These are phyloP conservation scores for Castor canadensis DNA, from an alignment of 2,113 vertebrate genomes.

Conservation along the genomic window DNA sequence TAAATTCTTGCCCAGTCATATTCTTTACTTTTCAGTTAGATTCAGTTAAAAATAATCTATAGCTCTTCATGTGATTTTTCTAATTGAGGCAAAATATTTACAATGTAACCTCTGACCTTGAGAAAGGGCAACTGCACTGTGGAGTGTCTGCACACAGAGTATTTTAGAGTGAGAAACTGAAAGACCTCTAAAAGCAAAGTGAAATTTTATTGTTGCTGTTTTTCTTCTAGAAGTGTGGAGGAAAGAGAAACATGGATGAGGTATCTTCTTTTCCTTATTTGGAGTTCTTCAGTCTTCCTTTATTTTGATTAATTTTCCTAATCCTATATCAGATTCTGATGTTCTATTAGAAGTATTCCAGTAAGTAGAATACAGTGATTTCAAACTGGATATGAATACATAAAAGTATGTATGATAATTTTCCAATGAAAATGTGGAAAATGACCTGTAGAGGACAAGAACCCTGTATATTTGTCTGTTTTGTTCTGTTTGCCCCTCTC, in stretches of 20 bases:
- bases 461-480: neutral
- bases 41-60: neutral
- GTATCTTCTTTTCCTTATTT: neutral
- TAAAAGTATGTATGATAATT: neutral
- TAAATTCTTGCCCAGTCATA: neutral
- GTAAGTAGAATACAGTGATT: neutral
- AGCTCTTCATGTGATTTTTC: neutral
- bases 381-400: neutral
- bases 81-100: neutral
- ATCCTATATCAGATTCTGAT: neutral
- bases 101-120: neutral
- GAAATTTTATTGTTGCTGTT: neutral
- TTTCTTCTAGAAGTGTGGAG: neutral
- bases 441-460: neutral
- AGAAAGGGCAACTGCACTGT: neutral
- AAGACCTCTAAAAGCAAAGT: neutral
- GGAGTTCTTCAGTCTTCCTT: neutral
- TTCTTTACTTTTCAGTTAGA: neutral
- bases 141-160: fast-evolving
- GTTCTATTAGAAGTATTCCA: neutral
- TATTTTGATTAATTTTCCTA: neutral
- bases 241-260: neutral
- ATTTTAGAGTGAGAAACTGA: neutral
- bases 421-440: fast-evolving
- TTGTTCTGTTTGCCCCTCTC: no score